Percentiles rank a stretch among this genome's conserved stretches.
phyloP scores from a whole-genome alignment of 2,888 invertebrate genomes.

The Scaptomyza polygonia region DNA sequence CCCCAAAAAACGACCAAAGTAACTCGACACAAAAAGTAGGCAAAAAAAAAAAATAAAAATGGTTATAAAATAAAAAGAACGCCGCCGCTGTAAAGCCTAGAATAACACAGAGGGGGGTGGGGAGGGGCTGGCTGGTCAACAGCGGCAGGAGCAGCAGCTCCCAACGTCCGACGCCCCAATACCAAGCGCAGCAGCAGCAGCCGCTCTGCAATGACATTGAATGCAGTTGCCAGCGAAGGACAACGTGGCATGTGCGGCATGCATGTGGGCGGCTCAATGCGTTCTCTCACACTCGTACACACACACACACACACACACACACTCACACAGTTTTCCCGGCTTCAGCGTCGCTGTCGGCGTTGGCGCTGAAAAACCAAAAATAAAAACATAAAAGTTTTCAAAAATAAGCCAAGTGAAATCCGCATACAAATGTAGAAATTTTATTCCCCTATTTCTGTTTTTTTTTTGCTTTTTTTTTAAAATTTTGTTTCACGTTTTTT shows the following conservation, averaged over 20 bases:
- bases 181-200: constrained; percentile 3
- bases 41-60: constrained; percentile 21
- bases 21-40: constrained; percentile 15
- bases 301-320: background rate
- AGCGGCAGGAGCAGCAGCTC: background rate
- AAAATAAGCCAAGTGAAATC: constrained; percentile 74
- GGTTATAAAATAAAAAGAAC: background rate
- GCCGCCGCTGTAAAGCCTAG: constrained; percentile 37
- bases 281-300: constrained; percentile 20
- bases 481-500: constrained; percentile 58
- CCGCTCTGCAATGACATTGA: constrained; percentile 66
- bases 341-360: constrained; percentile 3
- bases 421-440: constrained; percentile 63
- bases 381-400: constrained; percentile 45
- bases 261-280: constrained; percentile 46
- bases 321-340: constrained; percentile 3
- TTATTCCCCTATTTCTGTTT: constrained; percentile 78
- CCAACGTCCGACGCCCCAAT: background rate
- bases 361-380: constrained; percentile 1
- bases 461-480: constrained; percentile 33
- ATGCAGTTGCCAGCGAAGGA: constrained; percentile 48
- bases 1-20: constrained; percentile 57
- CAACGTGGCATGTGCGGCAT: constrained; percentile 3
- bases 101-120: constrained; percentile 12
- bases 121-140: constrained; percentile 4